Base-by-base conservation (phyloP, 2,888 invertebrate species). In the Standfussiana lucernea region DNA sequence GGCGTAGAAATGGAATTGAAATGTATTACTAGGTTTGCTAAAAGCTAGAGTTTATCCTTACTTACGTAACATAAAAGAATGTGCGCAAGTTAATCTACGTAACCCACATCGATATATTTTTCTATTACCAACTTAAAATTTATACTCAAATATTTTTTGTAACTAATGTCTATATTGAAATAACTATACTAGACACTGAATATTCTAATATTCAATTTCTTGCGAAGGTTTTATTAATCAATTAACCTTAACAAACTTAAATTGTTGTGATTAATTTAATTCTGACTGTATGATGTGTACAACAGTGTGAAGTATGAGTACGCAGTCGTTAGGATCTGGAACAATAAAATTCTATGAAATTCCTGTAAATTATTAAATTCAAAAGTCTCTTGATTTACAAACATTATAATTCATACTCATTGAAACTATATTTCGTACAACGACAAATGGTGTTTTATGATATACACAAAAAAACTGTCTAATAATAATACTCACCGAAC, bases 241-340 rank as follows among this genome's bases (percentile, higher is more conserved):
- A 28, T 13, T 2, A 15, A 73, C 21, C 40, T 73, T 42, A 35
- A 40, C 0, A n/a, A n/a, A 56, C 21, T 15, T 32, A 32, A 24
- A 32, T 32, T 45, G 2, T 45, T 62, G n/a, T 28, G 21, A 35
- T 7, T 37, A 47, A 7, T 37, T 83, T 80, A 93, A 84, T 92
- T 86, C 65, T 91, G 89, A 42, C 91, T 89, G 86, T 94, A 95
- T 56, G 93, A 90, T 10, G 95, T 94, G 79, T 94, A 95, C 42
- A 95, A 89, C 70, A 95, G 86, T 4, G 95, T 92, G 75, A 95
- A 95, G 85, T 95, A 95, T 5, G 95, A 95, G 87, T 95, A 95
- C 1, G 95, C 92, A 24, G 90, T 94, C 18, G 95, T 94, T 24
- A 95, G 88, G 82, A 95, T 94, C 95, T 95, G 95, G 85, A 95